Conservation (phyloP, 2,888 invertebrate genomes). For the Diaperis boleti region DNA sequence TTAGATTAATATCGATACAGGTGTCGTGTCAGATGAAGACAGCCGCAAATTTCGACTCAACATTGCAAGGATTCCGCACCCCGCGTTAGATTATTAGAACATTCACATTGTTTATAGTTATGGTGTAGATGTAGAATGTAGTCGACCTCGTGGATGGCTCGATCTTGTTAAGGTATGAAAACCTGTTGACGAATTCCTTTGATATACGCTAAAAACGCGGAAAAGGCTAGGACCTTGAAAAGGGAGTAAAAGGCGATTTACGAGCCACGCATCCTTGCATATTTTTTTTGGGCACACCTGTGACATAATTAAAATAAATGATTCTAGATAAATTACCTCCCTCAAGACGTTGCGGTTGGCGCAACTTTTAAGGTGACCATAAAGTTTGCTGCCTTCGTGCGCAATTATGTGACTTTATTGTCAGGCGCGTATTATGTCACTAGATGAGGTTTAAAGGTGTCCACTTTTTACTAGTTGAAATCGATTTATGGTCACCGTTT, state of each 20-base stretch:
- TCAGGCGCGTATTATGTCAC: background rate
- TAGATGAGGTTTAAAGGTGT: constrained; percentile 9
- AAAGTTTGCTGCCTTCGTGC: background rate
- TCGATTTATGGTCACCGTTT: constrained; percentile 20
- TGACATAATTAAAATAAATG: constrained; percentile 11
- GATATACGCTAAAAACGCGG: constrained; percentile 22
- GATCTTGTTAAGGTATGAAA: constrained; percentile 44
- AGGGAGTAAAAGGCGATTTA: background rate
- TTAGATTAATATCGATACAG: too few relatives aligned
- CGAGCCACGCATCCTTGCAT: background rate
- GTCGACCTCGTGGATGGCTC: constrained; percentile 48
- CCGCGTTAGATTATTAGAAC: constrained; percentile 44
- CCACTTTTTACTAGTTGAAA: constrained; percentile 7
- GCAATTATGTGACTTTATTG: background rate
- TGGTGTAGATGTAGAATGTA: constrained; percentile 42
- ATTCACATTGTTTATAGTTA: constrained; percentile 47
- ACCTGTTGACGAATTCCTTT: constrained; percentile 43
- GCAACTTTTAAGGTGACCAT: background rate
- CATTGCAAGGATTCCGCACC: constrained; percentile 24
- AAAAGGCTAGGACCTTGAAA: constrained; percentile 7
- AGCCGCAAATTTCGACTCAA: background rate
- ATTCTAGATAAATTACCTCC: constrained; percentile 8
- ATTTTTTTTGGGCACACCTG: background rate
- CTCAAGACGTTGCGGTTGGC: background rate
- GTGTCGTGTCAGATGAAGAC: too few relatives aligned